Evolutionary conservation across 2,888 invertebrate species (phyloP), one percentile per base, ranked within the genome.

Genomic region (Tanytarsus gracilentus): DNA sequence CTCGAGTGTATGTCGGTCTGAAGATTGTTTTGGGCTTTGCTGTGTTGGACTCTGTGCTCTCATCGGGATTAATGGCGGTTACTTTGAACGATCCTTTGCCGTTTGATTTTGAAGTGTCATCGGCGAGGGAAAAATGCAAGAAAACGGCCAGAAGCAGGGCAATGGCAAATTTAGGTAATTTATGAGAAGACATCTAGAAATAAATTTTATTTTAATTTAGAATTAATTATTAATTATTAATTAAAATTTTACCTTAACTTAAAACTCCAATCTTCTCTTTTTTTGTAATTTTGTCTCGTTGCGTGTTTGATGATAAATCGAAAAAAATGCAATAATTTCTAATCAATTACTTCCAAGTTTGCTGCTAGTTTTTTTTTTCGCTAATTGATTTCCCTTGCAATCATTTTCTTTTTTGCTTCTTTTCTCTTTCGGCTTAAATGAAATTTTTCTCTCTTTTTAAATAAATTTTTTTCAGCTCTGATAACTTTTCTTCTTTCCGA

Each of bases 1-100:
- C 86, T 62, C 87, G 77, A 21, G 86, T 80, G 44, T 84, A 77
- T 61, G 83, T 76, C 4, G 85, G 81, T 30, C 68, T 65, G 30
- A 52, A 49, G 52, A 60, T 26, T 18, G 60, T 58, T 52, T 58
- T 58, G 1, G 18, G 29, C 2, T 21, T 39, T 16, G 58, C 27
- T 4, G 18, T 23, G n/a, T 44, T 48, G 8, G 39, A 21, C 11
- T 30, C 30, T n/a, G n/a, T n/a, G 18, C 18, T 36, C 3, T 48
- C 40, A 40, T n/a, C n/a, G n/a, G n/a, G n/a, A n/a, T n/a, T n/a
- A n/a, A n/a, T n/a, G n/a, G n/a, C n/a, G n/a, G n/a, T 58, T n/a
- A 58, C 58, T 58, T 18, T 29, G 39, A 44, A 58, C 14, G 44
- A 48, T 11, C 58, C 58, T 18, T 21, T 29, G n/a, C 58, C 58